phyloP scores from a whole-genome alignment of 2,797 vertebrate species.

The Acanthis flammea region DNA sequence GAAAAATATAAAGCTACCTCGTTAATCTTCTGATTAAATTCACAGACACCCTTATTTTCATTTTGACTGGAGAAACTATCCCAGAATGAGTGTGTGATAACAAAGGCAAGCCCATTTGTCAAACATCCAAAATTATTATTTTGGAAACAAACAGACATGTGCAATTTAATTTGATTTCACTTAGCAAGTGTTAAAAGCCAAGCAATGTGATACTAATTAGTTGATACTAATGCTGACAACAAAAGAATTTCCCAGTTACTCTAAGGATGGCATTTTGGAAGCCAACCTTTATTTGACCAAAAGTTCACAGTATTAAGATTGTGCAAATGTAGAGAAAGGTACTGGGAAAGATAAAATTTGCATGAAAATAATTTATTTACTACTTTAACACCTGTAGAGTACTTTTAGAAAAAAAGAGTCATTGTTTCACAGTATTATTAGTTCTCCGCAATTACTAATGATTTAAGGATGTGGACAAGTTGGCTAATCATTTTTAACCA shows the following conservation, averaged over 20 bases:
- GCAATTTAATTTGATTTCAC: neutral
- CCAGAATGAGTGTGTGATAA: neutral
- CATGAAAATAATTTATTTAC: neutral
- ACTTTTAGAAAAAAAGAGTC: neutral
- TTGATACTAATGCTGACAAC: neutral
- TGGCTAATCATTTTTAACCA: neutral
- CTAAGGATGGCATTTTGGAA: neutral
- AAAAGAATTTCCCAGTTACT: neutral
- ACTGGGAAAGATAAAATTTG: neutral
- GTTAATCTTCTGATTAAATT: neutral
- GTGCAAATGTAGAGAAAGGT: neutral
- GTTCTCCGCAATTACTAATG: neutral
- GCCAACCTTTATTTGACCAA: neutral
- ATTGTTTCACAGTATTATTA: neutral
- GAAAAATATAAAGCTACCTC: neutral
- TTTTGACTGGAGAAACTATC: neutral
- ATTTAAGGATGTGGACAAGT: fast-evolving
- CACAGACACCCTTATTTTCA: neutral
- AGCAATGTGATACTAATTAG: neutral
- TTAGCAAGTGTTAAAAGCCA: neutral
- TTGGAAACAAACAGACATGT: neutral
- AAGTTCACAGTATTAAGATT: neutral
- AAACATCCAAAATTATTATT: neutral
- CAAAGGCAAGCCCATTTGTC: neutral
- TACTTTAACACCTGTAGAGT: neutral